Evolutionary conservation across 2,888 invertebrate species (phyloP).

Genomic region (Hemaris fuciformis): DNA sequence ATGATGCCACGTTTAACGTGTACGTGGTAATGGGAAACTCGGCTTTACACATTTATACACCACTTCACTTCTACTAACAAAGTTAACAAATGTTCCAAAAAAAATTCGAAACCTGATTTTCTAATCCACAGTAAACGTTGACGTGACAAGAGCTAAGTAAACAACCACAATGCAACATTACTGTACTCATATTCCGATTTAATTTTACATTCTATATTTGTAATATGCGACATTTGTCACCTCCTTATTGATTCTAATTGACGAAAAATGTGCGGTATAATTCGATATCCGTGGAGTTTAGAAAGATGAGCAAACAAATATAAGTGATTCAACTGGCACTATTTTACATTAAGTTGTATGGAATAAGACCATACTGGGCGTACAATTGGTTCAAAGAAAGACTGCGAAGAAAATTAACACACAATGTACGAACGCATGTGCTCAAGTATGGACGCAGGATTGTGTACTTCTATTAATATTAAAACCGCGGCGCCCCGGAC

Average conservation of each 20-base stretch:
- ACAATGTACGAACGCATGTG: conserved; percentile 30
- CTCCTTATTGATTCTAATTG: neutral
- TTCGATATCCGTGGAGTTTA: neutral
- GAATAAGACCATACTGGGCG: neutral
- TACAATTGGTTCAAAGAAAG: conserved; percentile 1
- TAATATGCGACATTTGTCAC: neutral
- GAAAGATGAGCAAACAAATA: neutral
- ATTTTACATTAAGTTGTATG: neutral
- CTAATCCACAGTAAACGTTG: conserved; percentile 1
- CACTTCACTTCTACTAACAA: neutral
- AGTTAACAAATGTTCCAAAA: neutral
- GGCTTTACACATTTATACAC: neutral
- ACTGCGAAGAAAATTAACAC: conserved; percentile 28
- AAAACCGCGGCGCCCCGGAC: conserved; percentile 2
- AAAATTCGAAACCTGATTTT: neutral
- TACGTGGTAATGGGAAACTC: conserved; percentile 36
- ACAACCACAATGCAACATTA: neutral
- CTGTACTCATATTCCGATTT: neutral
- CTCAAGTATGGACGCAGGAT: conserved; percentile 17
- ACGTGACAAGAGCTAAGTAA: neutral
- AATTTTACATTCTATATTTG: neutral
- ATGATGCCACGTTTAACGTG: conserved; percentile 44
- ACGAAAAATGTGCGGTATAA: neutral
- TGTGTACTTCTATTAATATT: conserved; percentile 31
- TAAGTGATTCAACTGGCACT: neutral